Evolutionary conservation across 2,113 vertebrate species (phyloP).

Genomic region (Genyomyrus donnyi): DNA sequence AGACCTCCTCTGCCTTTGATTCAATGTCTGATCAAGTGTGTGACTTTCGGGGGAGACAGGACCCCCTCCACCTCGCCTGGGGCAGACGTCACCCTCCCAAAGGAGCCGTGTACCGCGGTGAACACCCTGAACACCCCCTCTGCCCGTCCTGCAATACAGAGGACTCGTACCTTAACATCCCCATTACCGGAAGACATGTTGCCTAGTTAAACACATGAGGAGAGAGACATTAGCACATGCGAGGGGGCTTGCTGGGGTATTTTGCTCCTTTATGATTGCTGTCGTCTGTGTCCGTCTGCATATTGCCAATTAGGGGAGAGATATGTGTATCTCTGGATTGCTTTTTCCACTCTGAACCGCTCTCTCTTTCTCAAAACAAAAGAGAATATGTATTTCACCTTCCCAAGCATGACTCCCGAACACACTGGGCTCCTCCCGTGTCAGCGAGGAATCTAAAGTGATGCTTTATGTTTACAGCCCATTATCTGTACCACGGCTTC

Average conservation of each 20-base stretch:
- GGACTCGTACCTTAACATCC: slow-evolving; percentile 14
- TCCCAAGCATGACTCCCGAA: slow-evolving; percentile 13
- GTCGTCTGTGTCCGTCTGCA: background rate
- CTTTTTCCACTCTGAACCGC: background rate
- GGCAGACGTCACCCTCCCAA: background rate
- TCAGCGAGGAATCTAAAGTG: slow-evolving; percentile 29
- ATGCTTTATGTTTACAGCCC: slow-evolving; percentile 29
- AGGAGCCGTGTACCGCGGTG: background rate
- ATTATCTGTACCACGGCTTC: slow-evolving; percentile 38
- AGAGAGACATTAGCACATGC: slow-evolving; percentile 23
- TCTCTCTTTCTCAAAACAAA: slow-evolving; percentile 16
- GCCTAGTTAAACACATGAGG: slow-evolving; percentile 45
- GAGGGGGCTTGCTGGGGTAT: slow-evolving; percentile 28
- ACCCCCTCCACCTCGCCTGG: background rate
- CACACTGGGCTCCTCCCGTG: slow-evolving; percentile 19
- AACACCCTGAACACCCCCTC: background rate
- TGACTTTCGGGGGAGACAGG: background rate
- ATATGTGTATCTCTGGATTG: background rate
- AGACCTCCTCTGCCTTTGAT: background rate
- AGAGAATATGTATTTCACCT: background rate
- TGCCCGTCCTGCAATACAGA: slow-evolving; percentile 17
- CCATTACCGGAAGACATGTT: slow-evolving; percentile 23
- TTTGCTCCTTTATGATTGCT: slow-evolving; percentile 33
- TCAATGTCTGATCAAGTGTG: background rate
- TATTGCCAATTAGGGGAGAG: slow-evolving; percentile 15